Conservation (phyloP, 2,797 vertebrate genomes). For the Manis crassicaudata region DNA sequence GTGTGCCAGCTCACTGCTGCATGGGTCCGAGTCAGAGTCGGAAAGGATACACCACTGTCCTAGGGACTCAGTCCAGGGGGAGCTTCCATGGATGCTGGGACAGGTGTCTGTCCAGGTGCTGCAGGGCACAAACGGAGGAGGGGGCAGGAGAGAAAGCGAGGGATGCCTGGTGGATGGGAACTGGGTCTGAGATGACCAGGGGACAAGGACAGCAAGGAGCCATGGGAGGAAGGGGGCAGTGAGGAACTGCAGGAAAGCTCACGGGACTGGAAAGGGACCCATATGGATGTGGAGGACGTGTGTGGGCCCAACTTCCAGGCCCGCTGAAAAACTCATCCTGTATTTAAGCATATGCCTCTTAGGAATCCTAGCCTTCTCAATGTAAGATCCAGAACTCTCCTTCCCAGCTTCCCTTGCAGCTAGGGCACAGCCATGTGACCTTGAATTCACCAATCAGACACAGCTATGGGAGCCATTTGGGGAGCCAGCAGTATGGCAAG, state of each 20-base stretch:
- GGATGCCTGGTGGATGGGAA: background rate
- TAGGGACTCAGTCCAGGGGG: fast-evolving
- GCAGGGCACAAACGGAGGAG: too few relatives aligned
- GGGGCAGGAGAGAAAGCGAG: too few relatives aligned
- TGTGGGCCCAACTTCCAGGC: fast-evolving
- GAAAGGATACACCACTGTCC: background rate
- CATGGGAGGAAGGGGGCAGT: fast-evolving
- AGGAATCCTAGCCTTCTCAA: background rate
- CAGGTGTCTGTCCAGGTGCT: background rate
- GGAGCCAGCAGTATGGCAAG: background rate
- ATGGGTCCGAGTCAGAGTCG: background rate
- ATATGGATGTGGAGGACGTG: fast-evolving
- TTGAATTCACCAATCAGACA: background rate
- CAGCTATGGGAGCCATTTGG: fast-evolving
- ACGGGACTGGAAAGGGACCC: background rate
- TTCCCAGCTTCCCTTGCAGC: slow-evolving; percentile 6
- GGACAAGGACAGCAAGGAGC: background rate
- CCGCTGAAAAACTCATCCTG: background rate
- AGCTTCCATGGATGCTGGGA: background rate
- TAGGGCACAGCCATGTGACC: background rate
- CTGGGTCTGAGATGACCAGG: background rate
- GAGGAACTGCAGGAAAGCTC: too few relatives aligned
- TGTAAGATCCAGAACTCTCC: background rate
- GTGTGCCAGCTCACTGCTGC: fast-evolving
- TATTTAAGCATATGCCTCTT: background rate